These are phyloP conservation scores for Lepilemur ruficaudatus DNA, from an alignment of 2,797 vertebrate species.

Conservation along the genomic window DNA sequence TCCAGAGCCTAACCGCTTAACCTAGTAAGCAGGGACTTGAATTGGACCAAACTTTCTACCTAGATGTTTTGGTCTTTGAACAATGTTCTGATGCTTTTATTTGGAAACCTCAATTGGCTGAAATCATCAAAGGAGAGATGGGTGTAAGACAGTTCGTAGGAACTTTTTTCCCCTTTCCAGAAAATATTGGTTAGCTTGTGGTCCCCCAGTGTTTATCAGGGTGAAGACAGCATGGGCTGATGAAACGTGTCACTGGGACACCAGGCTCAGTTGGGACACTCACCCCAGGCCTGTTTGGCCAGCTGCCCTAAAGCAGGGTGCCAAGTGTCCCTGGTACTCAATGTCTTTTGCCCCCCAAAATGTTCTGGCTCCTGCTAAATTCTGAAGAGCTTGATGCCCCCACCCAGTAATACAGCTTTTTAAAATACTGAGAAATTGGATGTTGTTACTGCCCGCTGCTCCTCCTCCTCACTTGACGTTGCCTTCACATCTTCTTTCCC, in stretches of 20 bases:
- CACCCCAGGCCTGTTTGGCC: background rate
- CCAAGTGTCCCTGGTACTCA: background rate
- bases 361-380: background rate
- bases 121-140: background rate
- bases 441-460: background rate
- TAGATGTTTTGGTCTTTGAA: background rate
- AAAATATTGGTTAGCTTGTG: background rate
- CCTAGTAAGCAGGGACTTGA: background rate
- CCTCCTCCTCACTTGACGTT: background rate
- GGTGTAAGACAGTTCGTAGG: background rate
- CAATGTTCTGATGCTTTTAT: background rate
- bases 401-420: background rate
- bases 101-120: background rate
- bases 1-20: background rate
- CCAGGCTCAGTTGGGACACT: background rate
- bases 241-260: background rate
- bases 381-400: background rate
- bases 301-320: background rate
- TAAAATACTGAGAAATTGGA: background rate
- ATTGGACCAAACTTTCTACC: background rate
- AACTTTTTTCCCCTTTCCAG: background rate
- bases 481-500: background rate
- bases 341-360: background rate
- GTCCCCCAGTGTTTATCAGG: background rate
- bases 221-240: background rate